Percentiles rank a stretch among this genome's conserved stretches.
Evolutionary conservation across 2,888 invertebrate species (phyloP).

Genomic region (Synanthedon formicaeformis): DNA sequence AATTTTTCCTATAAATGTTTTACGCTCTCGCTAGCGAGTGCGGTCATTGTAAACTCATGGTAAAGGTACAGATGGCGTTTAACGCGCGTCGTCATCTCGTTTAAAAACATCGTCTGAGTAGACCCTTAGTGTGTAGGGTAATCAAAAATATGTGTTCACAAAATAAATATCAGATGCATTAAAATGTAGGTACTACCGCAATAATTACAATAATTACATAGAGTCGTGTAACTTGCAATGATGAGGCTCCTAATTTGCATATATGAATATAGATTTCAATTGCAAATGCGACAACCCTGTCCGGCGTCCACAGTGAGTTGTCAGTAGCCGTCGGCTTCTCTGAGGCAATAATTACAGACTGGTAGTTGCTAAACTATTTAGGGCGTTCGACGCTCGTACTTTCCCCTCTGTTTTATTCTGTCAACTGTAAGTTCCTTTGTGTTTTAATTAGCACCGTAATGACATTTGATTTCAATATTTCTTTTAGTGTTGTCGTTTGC

Average conservation of each 20-base stretch:
- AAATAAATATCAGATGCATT: not conserved
- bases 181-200: not conserved
- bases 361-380: constrained; percentile 44
- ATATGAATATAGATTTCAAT: not conserved
- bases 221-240: not conserved
- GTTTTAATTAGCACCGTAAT: constrained; percentile 45
- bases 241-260: constrained; percentile 5
- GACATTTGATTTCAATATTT: constrained; percentile 13
- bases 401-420: constrained; percentile 40
- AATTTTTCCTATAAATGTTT: too few relatives aligned
- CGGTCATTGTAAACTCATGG: too few relatives aligned
- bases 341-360: constrained; percentile 39
- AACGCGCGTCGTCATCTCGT: too few relatives aligned
- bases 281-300: constrained; percentile 14
- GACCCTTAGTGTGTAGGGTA: not conserved
- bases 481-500: too few relatives aligned
- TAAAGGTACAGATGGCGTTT: too few relatives aligned
- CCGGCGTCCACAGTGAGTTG: constrained; percentile 4
- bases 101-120: too few relatives aligned
- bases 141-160: not conserved
- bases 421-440: constrained; percentile 44
- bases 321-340: constrained; percentile 22
- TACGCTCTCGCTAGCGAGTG: too few relatives aligned
- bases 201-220: not conserved
- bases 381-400: constrained; percentile 30